Conservation (phyloP, 1,140 invertebrate species). For the Ips typographus region DNA sequence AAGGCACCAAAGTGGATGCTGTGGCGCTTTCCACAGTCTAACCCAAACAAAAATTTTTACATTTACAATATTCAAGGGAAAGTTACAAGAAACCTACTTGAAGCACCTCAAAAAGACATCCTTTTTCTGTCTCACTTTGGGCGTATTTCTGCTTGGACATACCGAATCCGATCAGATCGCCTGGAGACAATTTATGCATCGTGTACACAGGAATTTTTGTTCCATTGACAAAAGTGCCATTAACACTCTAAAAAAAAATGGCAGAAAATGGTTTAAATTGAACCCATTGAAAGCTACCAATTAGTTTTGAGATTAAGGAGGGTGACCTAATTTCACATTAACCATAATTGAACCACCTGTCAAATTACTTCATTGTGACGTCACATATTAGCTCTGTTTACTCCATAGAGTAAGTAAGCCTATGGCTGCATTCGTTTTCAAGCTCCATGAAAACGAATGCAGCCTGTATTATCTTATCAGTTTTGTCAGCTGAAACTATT, state of each 20-base stretch:
- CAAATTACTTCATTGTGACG: no score
- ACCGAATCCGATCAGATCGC: conserved; percentile 26
- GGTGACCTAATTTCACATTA: no score
- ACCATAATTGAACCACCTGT: no score
- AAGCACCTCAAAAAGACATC: conserved; percentile 19
- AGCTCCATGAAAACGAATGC: no score
- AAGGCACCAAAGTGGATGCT: neutral
- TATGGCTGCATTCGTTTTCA: no score
- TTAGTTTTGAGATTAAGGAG: no score
- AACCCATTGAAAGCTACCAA: no score
- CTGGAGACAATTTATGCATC: conserved; percentile 5
- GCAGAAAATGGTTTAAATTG: no score
- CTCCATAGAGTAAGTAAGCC: no score
- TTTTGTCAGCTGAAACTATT: no score
- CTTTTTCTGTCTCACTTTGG: conserved; percentile 16
- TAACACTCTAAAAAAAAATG: conserved; percentile 25
- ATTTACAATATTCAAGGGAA: neutral
- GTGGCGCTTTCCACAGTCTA: neutral
- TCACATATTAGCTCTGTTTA: no score
- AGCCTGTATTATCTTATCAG: no score
- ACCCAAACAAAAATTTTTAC: neutral
- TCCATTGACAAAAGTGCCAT: conserved; percentile 33
- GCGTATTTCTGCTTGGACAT: neutral
- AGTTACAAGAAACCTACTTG: neutral
- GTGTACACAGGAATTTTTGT: conserved; percentile 4